Base-by-base conservation (phyloP, 1,140 invertebrate species). In the Nomia melanderi region DNA sequence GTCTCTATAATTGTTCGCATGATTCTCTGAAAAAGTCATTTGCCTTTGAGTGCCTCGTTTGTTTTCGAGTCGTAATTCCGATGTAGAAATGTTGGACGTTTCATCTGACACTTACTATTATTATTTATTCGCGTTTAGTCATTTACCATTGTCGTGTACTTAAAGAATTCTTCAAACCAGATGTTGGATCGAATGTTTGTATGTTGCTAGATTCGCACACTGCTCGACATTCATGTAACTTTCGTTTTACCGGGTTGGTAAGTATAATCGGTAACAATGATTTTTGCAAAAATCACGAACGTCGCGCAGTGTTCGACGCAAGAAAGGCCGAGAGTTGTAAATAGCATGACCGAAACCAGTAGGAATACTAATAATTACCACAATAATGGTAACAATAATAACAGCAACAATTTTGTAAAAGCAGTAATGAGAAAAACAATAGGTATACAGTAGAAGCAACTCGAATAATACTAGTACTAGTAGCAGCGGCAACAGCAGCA, bases 111-210 rank as follows among this genome's bases (percentile, higher is more conserved):
- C n/a, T n/a, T n/a, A n/a, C n/a, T n/a, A n/a, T n/a, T 9, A 3
- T 27, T 83, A 81, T 73, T 78, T 83, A 83, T 82, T 77, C 64
- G 29, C 67, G 56, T 25, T 64, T 80, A 71, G 39, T 82, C 60
- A 73, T 25, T 71, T 69, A 41, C 17, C 14, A n/a, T 23, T n/a
- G n/a, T n/a, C n/a, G n/a, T n/a, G n/a, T n/a, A n/a, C n/a, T 50
- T 23, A 39, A 27, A 44, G n/a, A 44, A 36, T 36, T 23, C 12
- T 5, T 1, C 1, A 12, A 39, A 29, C n/a, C 14, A 36, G 54
- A 56, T 20, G 47, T 29, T 31, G 41, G 17, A 36, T 39, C 31
- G 41, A 25, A 36, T 20, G 17, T 33, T 17, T 20, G 70, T n/a
- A 25, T 9, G 54, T 31, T 33, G 33, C 3, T 36, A n/a, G n/a